Evolutionary conservation across 1,140 invertebrate genomes (phyloP), one percentile per base, ranked within the genome.

Genomic region (Lucilia sericata): DNA sequence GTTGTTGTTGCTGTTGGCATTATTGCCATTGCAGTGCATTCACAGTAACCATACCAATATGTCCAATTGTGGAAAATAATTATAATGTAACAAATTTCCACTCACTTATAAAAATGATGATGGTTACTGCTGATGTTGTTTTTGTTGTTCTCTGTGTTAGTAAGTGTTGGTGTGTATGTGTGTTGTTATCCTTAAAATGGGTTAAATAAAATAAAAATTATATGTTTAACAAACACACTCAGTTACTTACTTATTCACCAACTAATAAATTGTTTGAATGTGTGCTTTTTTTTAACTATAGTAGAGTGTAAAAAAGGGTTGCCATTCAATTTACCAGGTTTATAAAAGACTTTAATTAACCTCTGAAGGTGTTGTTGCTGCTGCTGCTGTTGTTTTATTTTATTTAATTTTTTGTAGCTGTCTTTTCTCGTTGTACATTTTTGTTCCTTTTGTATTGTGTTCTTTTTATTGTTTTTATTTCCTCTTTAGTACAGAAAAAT

Each of bases 1-100:
- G 25, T n/a, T 82, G 42, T 51, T 65, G 82, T 13, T 84, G 85
- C 17, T 25, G 81, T 70, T 60, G 25, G 21, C 74, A 74, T 82
- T 19, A 19, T 83, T 34, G 65, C 65, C 76, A 75, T 75, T 80
- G 76, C 86, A 82, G 85, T 89, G 89, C 87, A 88, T 80, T 80
- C 47, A 51, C 25, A 49, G 76, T 80, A 90, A 88, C 76, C 89
- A 91, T 91, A 91, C 89, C 89, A 91, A 91, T 91, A 91, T 91
- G 89, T 91, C 89, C 89, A 90, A 91, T 91, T 91, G 89, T 91
- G 89, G 89, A 91, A 91, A 91, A 91, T 91, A 91, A 91, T 91
- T 91, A 91, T 90, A 91, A 90, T 91, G 89, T 89, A 90, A 91
- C 89, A 91, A 91, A 91, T 91, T 91, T 91, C 89, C 89, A 89